A percentile compares a stretch with the other conserved stretches of the same genome.
Evolutionary conservation across 2,888 invertebrate species (phyloP).

Genomic region (Zelleria hepariella): DNA sequence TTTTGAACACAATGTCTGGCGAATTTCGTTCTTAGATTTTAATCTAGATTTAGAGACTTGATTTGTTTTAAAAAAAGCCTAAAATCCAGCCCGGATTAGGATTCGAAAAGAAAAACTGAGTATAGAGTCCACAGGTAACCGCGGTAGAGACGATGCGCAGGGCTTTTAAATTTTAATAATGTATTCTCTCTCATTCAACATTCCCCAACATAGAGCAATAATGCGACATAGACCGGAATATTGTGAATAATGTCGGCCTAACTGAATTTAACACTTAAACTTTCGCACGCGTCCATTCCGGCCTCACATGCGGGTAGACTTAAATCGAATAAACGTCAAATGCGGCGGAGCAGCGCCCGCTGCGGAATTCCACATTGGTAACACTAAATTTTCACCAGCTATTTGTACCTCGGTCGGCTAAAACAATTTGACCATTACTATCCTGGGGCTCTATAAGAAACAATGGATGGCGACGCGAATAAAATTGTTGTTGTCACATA

Average conservation of each 20-base stretch:
- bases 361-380: slow-evolving; percentile 22
- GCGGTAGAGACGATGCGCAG: no score
- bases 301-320: not conserved
- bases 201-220: not conserved
- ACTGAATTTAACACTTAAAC: slow-evolving; percentile 45
- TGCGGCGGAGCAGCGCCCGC: slow-evolving; percentile 23
- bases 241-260: slow-evolving; percentile 10
- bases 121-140: no score
- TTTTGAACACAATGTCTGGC: no score
- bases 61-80: no score
- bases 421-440: slow-evolving; percentile 3
- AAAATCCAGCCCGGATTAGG: no score
- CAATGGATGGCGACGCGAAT: not conserved
- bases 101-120: no score
- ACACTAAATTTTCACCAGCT: slow-evolving; percentile 33
- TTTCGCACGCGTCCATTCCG: slow-evolving; percentile 16
- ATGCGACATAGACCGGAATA: not conserved
- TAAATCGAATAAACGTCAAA: slow-evolving; percentile 48
- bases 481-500: not conserved
- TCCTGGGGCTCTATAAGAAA: not conserved
- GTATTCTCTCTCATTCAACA: not conserved
- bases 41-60: no score
- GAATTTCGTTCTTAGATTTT: no score
- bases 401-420: slow-evolving; percentile 6
- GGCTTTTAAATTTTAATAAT: not conserved